Evolutionary conservation across 1,140 invertebrate species (phyloP).

Genomic region (Drosophila pachea): DNA sequence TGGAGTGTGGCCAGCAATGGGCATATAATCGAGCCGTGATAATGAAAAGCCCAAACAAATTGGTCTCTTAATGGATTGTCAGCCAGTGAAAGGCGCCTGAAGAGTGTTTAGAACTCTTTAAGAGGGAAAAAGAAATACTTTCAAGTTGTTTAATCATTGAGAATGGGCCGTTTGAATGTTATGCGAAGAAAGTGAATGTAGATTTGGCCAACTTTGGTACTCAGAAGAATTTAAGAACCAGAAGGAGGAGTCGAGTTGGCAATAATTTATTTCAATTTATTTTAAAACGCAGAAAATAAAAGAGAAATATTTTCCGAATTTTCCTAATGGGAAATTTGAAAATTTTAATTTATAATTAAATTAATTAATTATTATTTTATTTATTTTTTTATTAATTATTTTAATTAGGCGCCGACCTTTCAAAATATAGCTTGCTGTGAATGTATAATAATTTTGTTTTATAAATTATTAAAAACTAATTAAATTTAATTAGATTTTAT

Average conservation of each 20-base stretch:
- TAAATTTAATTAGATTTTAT: too few species aligned
- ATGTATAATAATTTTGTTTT: too few species aligned
- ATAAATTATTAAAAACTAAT: too few species aligned
- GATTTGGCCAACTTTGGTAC: too few species aligned
- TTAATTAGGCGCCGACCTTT: background rate
- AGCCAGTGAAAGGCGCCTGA: constrained; percentile 32
- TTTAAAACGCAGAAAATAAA: too few species aligned
- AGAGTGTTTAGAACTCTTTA: constrained; percentile 25
- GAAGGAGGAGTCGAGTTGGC: too few species aligned
- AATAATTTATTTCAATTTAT: too few species aligned
- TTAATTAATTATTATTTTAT: background rate
- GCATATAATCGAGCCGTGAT: constrained; percentile 58
- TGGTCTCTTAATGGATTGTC: constrained; percentile 9
- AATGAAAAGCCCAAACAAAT: constrained; percentile 55
- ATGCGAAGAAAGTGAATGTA: background rate
- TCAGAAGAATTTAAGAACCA: too few species aligned
- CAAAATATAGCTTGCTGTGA: too few species aligned
- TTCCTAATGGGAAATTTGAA: background rate
- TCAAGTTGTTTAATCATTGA: background rate
- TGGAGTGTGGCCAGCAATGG: constrained; percentile 30
- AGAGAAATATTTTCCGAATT: background rate
- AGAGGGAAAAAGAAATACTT: constrained; percentile 8
- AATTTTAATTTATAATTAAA: too few species aligned
- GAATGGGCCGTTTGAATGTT: background rate
- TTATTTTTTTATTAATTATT: background rate